Base-by-base conservation (phyloP, 2,113 vertebrate genomes). In the Athene noctua region DNA sequence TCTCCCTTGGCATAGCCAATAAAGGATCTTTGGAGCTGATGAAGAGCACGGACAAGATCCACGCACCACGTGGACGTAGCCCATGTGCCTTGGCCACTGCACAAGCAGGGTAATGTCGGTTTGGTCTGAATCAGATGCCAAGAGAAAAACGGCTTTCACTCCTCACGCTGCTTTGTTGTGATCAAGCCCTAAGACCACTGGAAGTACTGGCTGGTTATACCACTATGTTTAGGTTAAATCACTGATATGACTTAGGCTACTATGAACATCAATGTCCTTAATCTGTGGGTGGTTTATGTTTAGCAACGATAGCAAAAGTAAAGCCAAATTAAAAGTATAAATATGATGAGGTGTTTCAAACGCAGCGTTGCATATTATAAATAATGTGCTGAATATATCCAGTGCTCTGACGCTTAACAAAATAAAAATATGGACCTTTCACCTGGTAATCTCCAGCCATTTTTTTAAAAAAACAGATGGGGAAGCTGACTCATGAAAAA, bases 41-140 rank as follows among this genome's bases (percentile, higher is more conserved):
- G 13, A 52, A 68, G 27, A 54, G 54, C 0, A 0, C 34, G 68
- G 77, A 65, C 20, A n/a, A 59, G 73, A 63, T 13, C 42, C 49
- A 49, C 1, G 0, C 44, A 18, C 9, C 58, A 61, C 10, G 4
- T 0, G 54, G 65, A 10, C 0, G 1, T 21, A 49, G 80, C 55
- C 74, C 29, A 1, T 1, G 22, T 29, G 42, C 63, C 70, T 65
- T 8, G 3, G 36, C 25, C 49, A 19, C 52, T 25, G 38, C 32
- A n/a, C 5, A 1, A 25, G 7, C 0, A 18, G 27, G 46, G 9
- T 44, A 14, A 4, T 2, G 25, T 7, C 0, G 0, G 9, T n/a
- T 47, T 61, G 66, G 49, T 46, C 65, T 19, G 26, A 52, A 85
- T 8, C 54, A 72, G 13, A 32, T 54, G 49, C 70, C 61, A 75